phyloP scores from a whole-genome alignment of 1,140 invertebrate species.

The Chlorops oryzae region DNA sequence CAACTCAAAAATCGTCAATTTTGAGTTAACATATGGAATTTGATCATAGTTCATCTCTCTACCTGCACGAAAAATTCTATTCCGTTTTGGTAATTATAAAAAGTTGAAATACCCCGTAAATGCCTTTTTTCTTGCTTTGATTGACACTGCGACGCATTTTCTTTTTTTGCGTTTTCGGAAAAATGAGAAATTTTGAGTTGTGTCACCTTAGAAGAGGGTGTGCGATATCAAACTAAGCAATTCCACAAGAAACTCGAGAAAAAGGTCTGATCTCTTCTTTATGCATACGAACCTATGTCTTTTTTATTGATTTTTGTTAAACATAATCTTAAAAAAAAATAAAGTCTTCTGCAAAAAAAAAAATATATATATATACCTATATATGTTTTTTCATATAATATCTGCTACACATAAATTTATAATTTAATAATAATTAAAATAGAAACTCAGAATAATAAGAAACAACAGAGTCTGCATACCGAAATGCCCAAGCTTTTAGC shows the following conservation, averaged over 20 bases:
- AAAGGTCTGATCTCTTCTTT: slow-evolving; percentile 4
- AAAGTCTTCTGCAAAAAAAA: slow-evolving; percentile 9
- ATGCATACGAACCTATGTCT: slow-evolving; percentile 3
- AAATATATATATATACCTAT: not conserved
- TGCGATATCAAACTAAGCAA: slow-evolving; percentile 1
- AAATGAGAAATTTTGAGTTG: no score
- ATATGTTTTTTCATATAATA: not conserved
- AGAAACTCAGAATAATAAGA: not conserved
- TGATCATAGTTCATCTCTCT: no score
- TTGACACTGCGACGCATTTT: no score
- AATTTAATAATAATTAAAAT: not conserved
- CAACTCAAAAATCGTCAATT: no score
- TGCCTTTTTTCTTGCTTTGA: no score
- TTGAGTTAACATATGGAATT: no score
- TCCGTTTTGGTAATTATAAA: no score
- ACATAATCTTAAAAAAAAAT: slow-evolving; percentile 2
- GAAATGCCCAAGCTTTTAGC: not conserved
- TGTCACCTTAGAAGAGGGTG: slow-evolving; percentile 1
- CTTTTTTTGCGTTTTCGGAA: no score
- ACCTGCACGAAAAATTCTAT: no score
- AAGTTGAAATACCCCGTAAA: no score
- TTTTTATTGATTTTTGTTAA: not conserved
- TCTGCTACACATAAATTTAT: slow-evolving; percentile 1
- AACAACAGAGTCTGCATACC: not conserved
- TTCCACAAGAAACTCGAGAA: not conserved